Evolutionary conservation across 1,140 invertebrate genomes (phyloP).

Genomic region (Leptinotarsa defecta): DNA sequence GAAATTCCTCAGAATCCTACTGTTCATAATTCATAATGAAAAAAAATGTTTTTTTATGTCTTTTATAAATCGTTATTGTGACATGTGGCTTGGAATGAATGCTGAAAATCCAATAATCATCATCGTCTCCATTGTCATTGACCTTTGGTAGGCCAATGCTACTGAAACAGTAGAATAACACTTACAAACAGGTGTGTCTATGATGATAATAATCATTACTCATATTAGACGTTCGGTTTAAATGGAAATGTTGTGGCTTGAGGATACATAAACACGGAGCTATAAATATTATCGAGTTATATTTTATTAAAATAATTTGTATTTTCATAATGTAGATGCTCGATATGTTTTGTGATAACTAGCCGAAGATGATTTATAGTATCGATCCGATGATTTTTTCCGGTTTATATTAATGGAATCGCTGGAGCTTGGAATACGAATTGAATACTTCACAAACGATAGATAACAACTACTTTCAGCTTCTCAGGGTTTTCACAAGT

Average conservation of each 20-base stretch:
- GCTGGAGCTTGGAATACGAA: too few relatives aligned
- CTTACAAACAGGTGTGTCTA: slow-evolving; percentile 7
- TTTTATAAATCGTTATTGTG: too few relatives aligned
- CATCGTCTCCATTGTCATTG: neutral
- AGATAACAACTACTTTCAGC: too few relatives aligned
- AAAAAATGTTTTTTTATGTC: too few relatives aligned
- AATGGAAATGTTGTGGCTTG: slow-evolving; percentile 15
- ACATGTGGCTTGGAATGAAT: too few relatives aligned
- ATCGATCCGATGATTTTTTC: neutral
- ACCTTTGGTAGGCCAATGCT: slow-evolving; percentile 5
- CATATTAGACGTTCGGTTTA: slow-evolving; percentile 21
- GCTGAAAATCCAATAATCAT: too few relatives aligned
- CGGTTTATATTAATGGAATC: too few relatives aligned
- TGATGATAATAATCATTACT: slow-evolving; percentile 20
- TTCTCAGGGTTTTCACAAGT: neutral
- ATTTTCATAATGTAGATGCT: neutral
- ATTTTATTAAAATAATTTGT: neutral
- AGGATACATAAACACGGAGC: slow-evolving; percentile 20
- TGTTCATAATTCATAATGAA: too few relatives aligned
- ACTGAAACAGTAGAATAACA: slow-evolving; percentile 3
- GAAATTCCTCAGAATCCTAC: too few relatives aligned
- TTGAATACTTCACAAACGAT: too few relatives aligned
- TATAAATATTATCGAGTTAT: slow-evolving; percentile 19
- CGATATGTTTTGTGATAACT: neutral
- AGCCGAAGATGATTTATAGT: neutral